A percentile compares a stretch with the other conserved stretches of the same genome.
phyloP scores from a whole-genome alignment of 2,888 invertebrate species.

The Eurytoma californica region DNA sequence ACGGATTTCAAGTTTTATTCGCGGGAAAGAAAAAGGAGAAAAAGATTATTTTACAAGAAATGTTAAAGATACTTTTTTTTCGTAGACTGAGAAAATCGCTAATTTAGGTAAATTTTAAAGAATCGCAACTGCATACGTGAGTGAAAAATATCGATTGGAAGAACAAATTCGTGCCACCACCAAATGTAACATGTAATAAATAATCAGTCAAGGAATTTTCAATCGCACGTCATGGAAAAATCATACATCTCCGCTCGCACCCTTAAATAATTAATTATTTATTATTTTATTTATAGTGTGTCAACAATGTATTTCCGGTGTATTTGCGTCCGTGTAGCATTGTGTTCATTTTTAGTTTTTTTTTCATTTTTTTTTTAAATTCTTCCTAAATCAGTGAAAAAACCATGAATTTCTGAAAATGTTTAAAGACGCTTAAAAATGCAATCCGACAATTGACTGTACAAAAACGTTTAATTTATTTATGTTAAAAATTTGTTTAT shows the following conservation, averaged over 20 bases:
- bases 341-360: constrained; percentile 52
- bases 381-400: constrained; percentile 54
- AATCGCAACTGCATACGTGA: neutral
- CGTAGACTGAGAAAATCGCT: constrained; percentile 28
- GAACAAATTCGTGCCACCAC: constrained; percentile 22
- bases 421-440: constrained; percentile 42
- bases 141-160: constrained; percentile 11
- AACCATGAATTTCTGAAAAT: constrained; percentile 37
- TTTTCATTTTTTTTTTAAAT: constrained; percentile 41
- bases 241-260: constrained; percentile 49
- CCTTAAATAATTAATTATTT: constrained; percentile 50
- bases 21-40: constrained; percentile 42
- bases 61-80: constrained; percentile 11
- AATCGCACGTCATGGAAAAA: constrained; percentile 49
- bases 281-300: constrained; percentile 48
- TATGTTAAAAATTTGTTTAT: constrained; percentile 40
- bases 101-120: constrained; percentile 21
- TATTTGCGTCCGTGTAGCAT: constrained; percentile 40
- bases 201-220: constrained; percentile 20
- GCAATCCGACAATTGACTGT: constrained; percentile 43
- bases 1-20: constrained; percentile 21
- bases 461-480: constrained; percentile 50
- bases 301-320: constrained; percentile 50
- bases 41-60: constrained; percentile 19
- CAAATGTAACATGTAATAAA: constrained; percentile 19